Conservation (phyloP, 2,888 invertebrate species). For the Leptogaster cylindrica region DNA sequence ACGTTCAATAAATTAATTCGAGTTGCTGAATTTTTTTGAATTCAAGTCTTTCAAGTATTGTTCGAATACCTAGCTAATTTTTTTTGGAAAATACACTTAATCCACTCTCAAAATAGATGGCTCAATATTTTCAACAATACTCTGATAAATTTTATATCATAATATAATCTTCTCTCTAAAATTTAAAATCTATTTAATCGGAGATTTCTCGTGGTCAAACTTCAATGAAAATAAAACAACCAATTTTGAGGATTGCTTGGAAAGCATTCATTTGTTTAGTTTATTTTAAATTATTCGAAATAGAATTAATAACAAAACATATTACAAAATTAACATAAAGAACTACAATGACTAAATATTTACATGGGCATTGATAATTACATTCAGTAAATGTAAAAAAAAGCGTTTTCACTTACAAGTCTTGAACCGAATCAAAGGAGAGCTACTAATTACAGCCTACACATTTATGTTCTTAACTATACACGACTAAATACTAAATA, state of each 20-base stretch:
- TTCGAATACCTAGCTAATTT: too few relatives aligned
- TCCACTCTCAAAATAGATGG: too few relatives aligned
- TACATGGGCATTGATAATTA: slow-evolving; percentile 23
- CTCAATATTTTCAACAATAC: too few relatives aligned
- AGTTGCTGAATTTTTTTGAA: too few relatives aligned
- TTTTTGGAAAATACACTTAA: too few relatives aligned
- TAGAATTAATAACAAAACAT: slow-evolving; percentile 15
- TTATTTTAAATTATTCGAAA: slow-evolving; percentile 24
- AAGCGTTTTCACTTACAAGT: slow-evolving; percentile 28
- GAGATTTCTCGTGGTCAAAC: too few relatives aligned
- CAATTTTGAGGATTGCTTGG: not conserved
- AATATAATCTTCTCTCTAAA: too few relatives aligned
- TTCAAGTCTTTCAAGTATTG: too few relatives aligned
- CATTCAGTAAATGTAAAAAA: slow-evolving; percentile 20
- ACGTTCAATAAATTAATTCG: too few relatives aligned
- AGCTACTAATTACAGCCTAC: slow-evolving; percentile 34
- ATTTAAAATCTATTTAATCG: too few relatives aligned
- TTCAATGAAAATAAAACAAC: not conserved
- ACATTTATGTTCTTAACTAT: not conserved
- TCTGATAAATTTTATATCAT: too few relatives aligned
- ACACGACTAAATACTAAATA: slow-evolving; percentile 9
- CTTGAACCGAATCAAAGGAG: slow-evolving; percentile 19
- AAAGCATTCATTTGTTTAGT: not conserved
- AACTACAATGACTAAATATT: slow-evolving; percentile 17
- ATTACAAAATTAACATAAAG: slow-evolving; percentile 10